Evolutionary conservation across 2,888 invertebrate species (phyloP).

Genomic region (Amphiduros pacificus): DNA sequence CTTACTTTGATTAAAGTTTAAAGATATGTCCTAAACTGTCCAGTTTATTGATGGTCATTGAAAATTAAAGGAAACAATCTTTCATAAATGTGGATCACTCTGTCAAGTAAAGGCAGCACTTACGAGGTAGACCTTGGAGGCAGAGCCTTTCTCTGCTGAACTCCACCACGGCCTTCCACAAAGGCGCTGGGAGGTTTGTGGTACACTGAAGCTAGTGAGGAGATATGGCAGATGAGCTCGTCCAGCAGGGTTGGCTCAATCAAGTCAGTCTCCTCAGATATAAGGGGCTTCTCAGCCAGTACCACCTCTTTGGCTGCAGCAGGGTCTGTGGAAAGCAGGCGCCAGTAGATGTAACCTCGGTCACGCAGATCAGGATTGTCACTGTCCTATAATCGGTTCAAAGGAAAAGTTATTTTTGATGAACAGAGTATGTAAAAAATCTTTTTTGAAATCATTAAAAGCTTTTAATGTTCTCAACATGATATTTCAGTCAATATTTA

Average conservation of each 20-base stretch:
- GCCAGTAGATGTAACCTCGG: slow-evolving; percentile 99
- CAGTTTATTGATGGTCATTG: no score
- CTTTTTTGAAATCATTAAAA: no score
- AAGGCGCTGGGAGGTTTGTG: slow-evolving; percentile 99
- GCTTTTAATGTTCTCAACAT: no score
- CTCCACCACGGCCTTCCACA: slow-evolving; percentile 73
- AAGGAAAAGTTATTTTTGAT: no score
- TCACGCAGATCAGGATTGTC: slow-evolving; percentile 98
- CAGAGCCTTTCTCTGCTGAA: slow-evolving; percentile 63
- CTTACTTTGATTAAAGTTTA: no score
- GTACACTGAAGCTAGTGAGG: slow-evolving; percentile 95
- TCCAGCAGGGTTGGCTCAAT: slow-evolving; percentile 95
- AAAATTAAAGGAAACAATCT: no score
- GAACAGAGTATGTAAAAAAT: no score
- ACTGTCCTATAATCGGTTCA: slow-evolving; percentile 69
- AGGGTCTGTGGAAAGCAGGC: slow-evolving; percentile 95
- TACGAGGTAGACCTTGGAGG: slow-evolving; percentile 32
- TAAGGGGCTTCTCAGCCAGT: slow-evolving; percentile 96
- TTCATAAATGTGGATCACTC: no score
- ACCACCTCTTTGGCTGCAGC: slow-evolving; percentile 99
- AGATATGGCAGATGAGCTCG: slow-evolving; percentile 98
- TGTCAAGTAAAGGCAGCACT: no score
- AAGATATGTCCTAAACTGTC: no score
- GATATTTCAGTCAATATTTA: no score
- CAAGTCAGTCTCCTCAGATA: slow-evolving; percentile 98